These are phyloP conservation scores for Clarias macrocephalus DNA, from an alignment of 2,113 vertebrate genomes.

Conservation along the genomic window DNA sequence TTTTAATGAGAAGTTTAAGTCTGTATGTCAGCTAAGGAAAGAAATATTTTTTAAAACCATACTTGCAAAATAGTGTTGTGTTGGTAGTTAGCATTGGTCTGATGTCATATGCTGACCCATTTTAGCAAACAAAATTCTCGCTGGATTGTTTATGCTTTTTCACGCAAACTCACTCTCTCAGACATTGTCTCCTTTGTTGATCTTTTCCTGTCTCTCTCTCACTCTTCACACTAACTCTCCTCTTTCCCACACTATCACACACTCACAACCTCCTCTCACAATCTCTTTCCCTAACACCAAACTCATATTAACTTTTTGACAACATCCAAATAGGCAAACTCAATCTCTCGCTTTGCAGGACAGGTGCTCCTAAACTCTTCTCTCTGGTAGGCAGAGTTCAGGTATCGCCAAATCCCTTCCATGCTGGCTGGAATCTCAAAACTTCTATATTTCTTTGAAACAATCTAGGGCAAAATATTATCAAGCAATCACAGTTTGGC, in stretches of 20 bases:
- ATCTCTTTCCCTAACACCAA: not conserved
- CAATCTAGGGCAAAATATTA: conserved; percentile 73
- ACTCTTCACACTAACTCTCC: not conserved
- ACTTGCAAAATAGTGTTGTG: too few relatives aligned
- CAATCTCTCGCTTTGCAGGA: conserved; percentile 88
- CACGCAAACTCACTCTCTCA: not conserved
- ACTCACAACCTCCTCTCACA: not conserved
- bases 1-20: too few relatives aligned
- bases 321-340: conserved; percentile 85
- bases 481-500: not conserved
- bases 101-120: too few relatives aligned
- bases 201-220: not conserved
- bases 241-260: not conserved
- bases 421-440: conserved; percentile 91
- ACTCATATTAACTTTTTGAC: conserved; percentile 85
- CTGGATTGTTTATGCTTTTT: not conserved
- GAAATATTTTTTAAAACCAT: too few relatives aligned
- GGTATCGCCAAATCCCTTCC: conserved; percentile 87
- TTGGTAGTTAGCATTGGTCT: too few relatives aligned
- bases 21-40: too few relatives aligned
- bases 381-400: conserved; percentile 84
- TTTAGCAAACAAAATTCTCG: too few relatives aligned
- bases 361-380: conserved; percentile 95
- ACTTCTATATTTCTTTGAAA: conserved; percentile 89
- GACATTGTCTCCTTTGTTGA: not conserved